A percentile compares a stretch with the other conserved stretches of the same genome.
phyloP scores from a whole-genome alignment of 1,140 invertebrate species.

The Lucilia sericata region DNA sequence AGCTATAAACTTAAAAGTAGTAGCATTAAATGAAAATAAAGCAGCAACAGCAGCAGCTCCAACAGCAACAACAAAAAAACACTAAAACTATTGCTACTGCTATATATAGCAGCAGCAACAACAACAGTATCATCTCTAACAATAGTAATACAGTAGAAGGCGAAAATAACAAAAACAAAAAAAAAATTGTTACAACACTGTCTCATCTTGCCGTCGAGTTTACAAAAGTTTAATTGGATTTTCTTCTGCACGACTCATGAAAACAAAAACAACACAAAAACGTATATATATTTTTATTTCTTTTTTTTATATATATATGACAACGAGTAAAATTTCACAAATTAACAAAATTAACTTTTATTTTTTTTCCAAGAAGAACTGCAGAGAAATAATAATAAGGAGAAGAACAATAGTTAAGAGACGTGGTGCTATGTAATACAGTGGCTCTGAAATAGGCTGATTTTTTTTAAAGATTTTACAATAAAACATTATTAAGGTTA shows the following conservation, averaged over 20 bases:
- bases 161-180: conserved; percentile 1
- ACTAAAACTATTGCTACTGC: not conserved
- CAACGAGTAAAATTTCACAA: conserved; percentile 27
- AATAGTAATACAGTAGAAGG: conserved; percentile 13
- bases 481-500: no score
- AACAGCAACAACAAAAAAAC: not conserved
- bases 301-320: not conserved
- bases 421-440: no score
- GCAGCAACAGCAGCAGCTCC: not conserved
- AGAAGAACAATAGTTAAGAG: no score
- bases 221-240: conserved; percentile 36
- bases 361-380: not conserved
- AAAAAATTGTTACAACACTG: not conserved
- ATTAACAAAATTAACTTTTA: conserved; percentile 40
- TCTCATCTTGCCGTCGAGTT: not conserved
- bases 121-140: not conserved
- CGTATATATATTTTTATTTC: not conserved
- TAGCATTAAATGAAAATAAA: conserved; percentile 18
- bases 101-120: not conserved
- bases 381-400: not conserved
- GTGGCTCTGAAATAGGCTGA: no score
- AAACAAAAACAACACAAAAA: not conserved
- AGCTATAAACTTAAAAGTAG: conserved; percentile 3
- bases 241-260: conserved; percentile 18
- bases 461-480: no score